These are phyloP conservation scores for Castor canadensis DNA, from an alignment of 2,113 vertebrate genomes.

Conservation along the genomic window DNA sequence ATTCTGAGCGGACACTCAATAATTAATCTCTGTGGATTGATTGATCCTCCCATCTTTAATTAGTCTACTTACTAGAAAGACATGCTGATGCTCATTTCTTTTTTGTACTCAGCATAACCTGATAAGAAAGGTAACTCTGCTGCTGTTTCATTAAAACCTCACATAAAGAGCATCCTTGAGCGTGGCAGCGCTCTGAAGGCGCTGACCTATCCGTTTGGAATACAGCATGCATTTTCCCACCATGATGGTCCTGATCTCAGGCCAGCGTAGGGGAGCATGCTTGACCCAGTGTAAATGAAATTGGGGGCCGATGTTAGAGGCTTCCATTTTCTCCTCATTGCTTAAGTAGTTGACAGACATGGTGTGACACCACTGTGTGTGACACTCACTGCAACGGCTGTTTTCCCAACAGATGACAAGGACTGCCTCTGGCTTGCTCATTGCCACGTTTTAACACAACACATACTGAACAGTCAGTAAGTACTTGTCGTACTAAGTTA, in stretches of 20 bases:
- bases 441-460: not conserved
- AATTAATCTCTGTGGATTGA: conserved; percentile 55
- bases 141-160: not conserved
- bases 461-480: not conserved
- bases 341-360: not conserved
- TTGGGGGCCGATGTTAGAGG: not conserved
- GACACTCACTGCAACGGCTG: not conserved
- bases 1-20: conserved; percentile 23
- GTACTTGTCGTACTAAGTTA: not conserved
- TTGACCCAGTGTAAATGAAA: not conserved
- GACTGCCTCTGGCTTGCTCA: not conserved
- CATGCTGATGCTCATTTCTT: conserved; percentile 60
- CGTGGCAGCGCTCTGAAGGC: not conserved
- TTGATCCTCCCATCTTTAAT: conserved; percentile 61
- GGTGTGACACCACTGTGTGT: not conserved
- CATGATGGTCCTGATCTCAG: not conserved
- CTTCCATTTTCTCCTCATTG: not conserved
- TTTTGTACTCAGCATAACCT: conserved; percentile 38
- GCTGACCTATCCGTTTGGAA: not conserved
- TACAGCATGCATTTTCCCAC: not conserved
- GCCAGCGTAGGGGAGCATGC: not conserved
- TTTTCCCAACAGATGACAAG: not conserved
- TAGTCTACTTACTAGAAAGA: conserved; percentile 60
- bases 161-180: not conserved
- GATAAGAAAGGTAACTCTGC: conserved; percentile 45